Evolutionary conservation across 1,140 invertebrate species (phyloP).

Genomic region (Bombus consobrinus): DNA sequence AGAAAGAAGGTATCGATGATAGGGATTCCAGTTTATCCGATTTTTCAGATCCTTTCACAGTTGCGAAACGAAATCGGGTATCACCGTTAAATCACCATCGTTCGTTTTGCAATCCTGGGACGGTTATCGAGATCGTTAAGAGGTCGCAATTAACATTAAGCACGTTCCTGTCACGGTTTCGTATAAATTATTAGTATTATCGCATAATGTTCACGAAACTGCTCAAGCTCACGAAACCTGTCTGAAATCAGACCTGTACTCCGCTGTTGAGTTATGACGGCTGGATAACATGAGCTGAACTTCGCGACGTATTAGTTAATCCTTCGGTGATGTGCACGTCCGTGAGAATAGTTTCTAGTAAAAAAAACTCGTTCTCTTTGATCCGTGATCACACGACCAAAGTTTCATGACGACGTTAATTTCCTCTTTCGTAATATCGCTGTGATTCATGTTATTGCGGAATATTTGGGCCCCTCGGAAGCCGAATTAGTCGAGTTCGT

Average conservation of each 20-base stretch:
- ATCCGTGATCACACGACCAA: too few species aligned
- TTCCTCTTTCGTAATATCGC: too few species aligned
- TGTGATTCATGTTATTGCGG: not conserved
- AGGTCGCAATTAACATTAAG: not conserved
- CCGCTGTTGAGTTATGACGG: conserved; percentile 56
- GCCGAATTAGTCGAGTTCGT: too few species aligned
- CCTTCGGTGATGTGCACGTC: conserved; percentile 26
- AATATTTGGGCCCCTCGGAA: too few species aligned
- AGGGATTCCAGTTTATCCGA: not conserved
- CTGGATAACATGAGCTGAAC: conserved; percentile 41
- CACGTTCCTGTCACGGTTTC: not conserved
- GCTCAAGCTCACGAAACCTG: not conserved
- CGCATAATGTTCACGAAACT: not conserved
- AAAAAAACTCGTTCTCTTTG: not conserved
- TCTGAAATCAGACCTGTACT: conserved; percentile 54
- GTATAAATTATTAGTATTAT: conserved; percentile 15
- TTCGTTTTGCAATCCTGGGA: too few species aligned
- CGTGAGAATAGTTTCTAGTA: conserved; percentile 8
- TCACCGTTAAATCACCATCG: not conserved
- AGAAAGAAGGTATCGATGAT: not conserved
- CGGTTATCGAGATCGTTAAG: not conserved
- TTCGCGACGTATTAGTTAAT: conserved; percentile 57
- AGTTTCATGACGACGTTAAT: not conserved
- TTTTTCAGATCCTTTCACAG: not conserved
- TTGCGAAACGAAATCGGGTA: not conserved